Evolutionary conservation across 2,888 invertebrate species (phyloP).

Genomic region (Machimus rusticus): DNA sequence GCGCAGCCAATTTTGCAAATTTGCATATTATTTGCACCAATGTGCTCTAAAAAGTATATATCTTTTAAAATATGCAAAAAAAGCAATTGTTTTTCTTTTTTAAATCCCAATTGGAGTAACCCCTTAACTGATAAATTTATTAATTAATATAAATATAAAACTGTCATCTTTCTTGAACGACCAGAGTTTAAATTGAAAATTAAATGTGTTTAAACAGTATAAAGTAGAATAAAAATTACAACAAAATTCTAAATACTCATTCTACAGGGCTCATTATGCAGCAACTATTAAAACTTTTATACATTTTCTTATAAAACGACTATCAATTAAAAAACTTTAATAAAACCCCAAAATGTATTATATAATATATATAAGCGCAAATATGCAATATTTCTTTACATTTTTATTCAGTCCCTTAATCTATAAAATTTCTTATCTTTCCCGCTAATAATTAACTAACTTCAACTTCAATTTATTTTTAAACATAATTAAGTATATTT

Average conservation of each 20-base stretch:
- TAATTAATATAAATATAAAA: not conserved
- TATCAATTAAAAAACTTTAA: not conserved
- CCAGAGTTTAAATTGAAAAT: not conserved
- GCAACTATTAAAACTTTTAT: not conserved
- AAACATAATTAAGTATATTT: not conserved
- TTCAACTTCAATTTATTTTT: not conserved
- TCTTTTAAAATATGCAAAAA: too few species aligned
- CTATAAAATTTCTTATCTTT: not conserved
- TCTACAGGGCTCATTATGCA: not conserved
- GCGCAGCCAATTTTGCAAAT: too few species aligned
- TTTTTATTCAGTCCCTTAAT: not conserved
- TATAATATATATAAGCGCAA: too few species aligned
- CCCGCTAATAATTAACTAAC: not conserved
- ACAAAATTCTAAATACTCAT: not conserved
- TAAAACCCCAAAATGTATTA: not conserved
- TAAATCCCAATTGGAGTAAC: too few species aligned
- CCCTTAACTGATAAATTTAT: too few species aligned
- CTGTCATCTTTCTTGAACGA: not conserved
- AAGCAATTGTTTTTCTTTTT: too few species aligned
- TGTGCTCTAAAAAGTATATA: too few species aligned
- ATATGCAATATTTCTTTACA: too few species aligned
- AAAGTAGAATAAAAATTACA: not conserved
- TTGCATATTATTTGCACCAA: too few species aligned
- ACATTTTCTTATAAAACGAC: not conserved
- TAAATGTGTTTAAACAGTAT: not conserved